Conservation (phyloP, 1,140 invertebrate species). For the Muscidifurax raptorellus region DNA sequence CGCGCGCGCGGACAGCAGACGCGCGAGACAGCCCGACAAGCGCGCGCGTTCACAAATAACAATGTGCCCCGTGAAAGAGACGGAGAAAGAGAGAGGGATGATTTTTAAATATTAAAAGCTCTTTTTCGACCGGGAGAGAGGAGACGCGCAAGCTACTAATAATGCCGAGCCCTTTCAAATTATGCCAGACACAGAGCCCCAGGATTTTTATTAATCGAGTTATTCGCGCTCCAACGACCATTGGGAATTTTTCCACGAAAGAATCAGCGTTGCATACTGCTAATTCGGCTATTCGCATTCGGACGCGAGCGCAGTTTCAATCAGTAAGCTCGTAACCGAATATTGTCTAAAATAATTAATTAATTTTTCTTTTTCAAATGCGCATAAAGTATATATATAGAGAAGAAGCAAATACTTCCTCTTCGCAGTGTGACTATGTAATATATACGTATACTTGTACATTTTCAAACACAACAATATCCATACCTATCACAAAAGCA, state of each 20-base stretch:
- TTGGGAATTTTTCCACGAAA: neutral
- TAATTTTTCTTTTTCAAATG: too few relatives aligned
- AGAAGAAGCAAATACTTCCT: neutral
- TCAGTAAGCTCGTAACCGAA: too few relatives aligned
- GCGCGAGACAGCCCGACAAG: conserved; percentile 54
- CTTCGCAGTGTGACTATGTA: neutral
- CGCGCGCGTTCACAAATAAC: neutral
- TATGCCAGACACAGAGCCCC: neutral
- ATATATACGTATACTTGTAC: neutral
- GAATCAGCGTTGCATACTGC: too few relatives aligned
- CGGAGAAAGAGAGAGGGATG: neutral
- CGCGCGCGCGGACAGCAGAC: conserved; percentile 12
- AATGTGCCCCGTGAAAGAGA: neutral
- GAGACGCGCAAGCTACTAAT: neutral
- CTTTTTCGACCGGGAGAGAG: neutral
- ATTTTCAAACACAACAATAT: neutral
- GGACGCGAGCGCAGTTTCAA: too few relatives aligned
- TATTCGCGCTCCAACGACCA: neutral
- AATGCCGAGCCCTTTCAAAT: neutral
- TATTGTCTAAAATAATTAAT: too few relatives aligned
- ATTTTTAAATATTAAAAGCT: conserved; percentile 37
- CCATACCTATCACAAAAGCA: neutral
- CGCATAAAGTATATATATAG: too few relatives aligned
- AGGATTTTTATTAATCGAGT: conserved; percentile 8
- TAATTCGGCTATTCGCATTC: neutral